These are phyloP conservation scores for Vandiemenella viatica DNA, from an alignment of 2,888 invertebrate genomes.

Conservation along the genomic window DNA sequence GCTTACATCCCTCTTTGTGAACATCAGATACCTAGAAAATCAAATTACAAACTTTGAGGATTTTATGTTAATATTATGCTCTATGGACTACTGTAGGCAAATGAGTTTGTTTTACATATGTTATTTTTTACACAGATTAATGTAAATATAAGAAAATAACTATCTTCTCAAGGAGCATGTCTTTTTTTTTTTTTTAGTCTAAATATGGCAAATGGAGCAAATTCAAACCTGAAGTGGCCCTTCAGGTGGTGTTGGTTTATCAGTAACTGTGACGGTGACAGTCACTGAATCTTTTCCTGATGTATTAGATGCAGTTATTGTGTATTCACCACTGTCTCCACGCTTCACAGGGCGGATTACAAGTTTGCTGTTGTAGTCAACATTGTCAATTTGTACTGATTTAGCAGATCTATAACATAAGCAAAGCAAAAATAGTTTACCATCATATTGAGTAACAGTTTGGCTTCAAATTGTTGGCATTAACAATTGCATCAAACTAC, in stretches of 20 bases:
- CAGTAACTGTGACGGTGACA: slow-evolving; percentile 67
- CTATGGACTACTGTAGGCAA: no score
- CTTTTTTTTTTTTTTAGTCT: no score
- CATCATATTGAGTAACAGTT: no score
- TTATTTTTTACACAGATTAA: no score
- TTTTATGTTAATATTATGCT: no score
- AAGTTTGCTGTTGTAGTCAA: slow-evolving; percentile 77
- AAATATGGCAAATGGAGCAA: no score
- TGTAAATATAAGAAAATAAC: no score
- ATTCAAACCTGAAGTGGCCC: slow-evolving; percentile 83
- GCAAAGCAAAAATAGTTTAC: no score
- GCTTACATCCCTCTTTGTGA: slow-evolving; percentile 81
- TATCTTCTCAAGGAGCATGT: no score
- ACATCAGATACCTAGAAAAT: slow-evolving; percentile 51
- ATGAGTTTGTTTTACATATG: no score
- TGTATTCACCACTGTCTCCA: slow-evolving; percentile 75
- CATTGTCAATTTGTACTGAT: slow-evolving; percentile 64
- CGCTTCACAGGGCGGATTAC: slow-evolving; percentile 65
- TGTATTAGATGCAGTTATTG: slow-evolving; percentile 69
- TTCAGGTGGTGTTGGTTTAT: slow-evolving; percentile 75
- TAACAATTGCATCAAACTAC: no score
- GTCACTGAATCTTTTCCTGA: slow-evolving; percentile 76
- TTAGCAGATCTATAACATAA: slow-evolving; percentile 30
- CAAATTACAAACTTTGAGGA: background rate
- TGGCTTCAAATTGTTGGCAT: no score